phyloP scores from a whole-genome alignment of 2,113 vertebrate genomes.

The Aplodontia rufa region DNA sequence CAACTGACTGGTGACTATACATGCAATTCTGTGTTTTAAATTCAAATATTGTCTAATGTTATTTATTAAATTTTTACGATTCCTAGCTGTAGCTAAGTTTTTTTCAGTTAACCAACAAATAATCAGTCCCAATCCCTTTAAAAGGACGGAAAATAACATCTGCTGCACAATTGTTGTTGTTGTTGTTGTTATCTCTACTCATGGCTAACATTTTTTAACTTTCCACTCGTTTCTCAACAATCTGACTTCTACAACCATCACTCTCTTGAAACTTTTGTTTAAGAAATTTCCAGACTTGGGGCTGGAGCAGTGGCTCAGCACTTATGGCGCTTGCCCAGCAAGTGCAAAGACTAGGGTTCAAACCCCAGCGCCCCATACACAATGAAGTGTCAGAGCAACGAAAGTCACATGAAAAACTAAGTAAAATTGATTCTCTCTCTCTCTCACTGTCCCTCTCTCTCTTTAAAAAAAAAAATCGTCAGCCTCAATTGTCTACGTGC shows the following conservation, averaged over 20 bases:
- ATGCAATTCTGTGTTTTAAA: background rate
- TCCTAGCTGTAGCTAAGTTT: background rate
- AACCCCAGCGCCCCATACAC: too few relatives aligned
- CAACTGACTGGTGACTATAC: background rate
- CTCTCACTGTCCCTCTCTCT: too few relatives aligned
- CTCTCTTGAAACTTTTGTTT: background rate
- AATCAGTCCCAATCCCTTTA: background rate
- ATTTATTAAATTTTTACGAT: background rate
- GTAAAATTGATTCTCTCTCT: too few relatives aligned
- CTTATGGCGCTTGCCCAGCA: too few relatives aligned
- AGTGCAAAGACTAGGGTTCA: too few relatives aligned
- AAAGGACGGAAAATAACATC: background rate
- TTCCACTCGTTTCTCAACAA: background rate
- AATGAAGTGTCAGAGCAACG: too few relatives aligned
- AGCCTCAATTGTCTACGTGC: background rate
- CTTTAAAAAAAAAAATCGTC: too few relatives aligned
- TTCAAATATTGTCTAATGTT: background rate
- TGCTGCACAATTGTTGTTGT: background rate
- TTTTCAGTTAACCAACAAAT: background rate
- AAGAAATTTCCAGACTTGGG: too few relatives aligned
- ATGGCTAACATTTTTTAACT: background rate
- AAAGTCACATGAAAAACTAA: too few relatives aligned
- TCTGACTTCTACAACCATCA: background rate
- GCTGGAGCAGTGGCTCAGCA: too few relatives aligned
- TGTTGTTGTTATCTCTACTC: background rate